Evolutionary conservation across 2,113 vertebrate species (phyloP).

Genomic region (Arvicanthis niloticus): DNA sequence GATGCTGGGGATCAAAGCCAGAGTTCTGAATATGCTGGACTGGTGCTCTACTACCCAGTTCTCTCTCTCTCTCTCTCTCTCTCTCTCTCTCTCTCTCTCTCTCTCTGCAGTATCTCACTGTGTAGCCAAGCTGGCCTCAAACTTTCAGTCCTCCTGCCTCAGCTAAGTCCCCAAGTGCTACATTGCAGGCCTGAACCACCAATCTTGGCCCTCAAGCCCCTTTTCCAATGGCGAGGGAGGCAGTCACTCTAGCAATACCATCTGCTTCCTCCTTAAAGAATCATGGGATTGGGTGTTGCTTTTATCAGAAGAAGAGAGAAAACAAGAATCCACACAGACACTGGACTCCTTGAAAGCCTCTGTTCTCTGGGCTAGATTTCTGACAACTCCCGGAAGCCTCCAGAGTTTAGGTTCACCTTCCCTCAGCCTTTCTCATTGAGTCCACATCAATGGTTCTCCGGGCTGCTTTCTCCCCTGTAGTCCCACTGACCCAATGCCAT

Average conservation of each 20-base stretch:
- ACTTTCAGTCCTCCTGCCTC: background rate
- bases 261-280: background rate
- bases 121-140: background rate
- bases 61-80: background rate
- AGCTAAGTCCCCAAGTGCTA: background rate
- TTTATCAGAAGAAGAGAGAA: background rate
- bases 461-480: background rate
- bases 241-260: background rate
- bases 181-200: background rate
- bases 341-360: background rate
- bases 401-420: background rate
- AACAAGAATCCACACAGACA: background rate
- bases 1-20: background rate
- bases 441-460: background rate
- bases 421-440: background rate
- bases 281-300: background rate
- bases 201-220: background rate
- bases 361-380: conserved; percentile 9
- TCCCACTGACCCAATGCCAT: background rate
- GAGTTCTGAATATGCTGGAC: background rate
- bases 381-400: background rate
- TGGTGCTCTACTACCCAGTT: background rate
- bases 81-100: background rate
- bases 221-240: background rate
- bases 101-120: too few species aligned